Percentiles rank a stretch among this genome's conserved stretches.
These are phyloP conservation scores for Pollenia amentaria DNA, from an alignment of 2,888 invertebrate species.

Conservation along the genomic window DNA sequence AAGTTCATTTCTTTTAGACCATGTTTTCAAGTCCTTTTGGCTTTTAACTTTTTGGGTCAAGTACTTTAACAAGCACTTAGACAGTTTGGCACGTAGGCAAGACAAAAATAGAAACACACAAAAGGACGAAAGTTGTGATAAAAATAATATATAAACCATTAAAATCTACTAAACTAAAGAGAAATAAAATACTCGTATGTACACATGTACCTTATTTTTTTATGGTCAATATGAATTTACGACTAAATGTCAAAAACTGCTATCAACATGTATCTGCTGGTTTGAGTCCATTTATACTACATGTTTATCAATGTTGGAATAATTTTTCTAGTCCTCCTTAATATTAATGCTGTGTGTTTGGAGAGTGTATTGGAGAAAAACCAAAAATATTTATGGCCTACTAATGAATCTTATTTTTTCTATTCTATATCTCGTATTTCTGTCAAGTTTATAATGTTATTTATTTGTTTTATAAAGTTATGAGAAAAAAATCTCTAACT, in stretches of 20 bases:
- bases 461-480: neutral
- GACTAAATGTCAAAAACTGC: slow-evolving; percentile 7
- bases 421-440: neutral
- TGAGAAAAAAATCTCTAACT: too few relatives aligned
- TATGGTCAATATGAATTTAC: slow-evolving; percentile 44
- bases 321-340: neutral
- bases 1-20: neutral
- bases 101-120: neutral
- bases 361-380: neutral
- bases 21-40: neutral
- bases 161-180: slow-evolving; percentile 15
- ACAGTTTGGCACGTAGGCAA: neutral
- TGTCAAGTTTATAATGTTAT: slow-evolving; percentile 26
- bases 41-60: slow-evolving; percentile 8
- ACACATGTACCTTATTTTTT: neutral
- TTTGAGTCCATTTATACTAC: slow-evolving; percentile 1
- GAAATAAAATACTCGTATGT: too few relatives aligned
- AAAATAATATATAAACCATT: slow-evolving; percentile 28
- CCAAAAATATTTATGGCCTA: slow-evolving; percentile 28
- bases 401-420: slow-evolving; percentile 14
- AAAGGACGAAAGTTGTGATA: slow-evolving; percentile 6
- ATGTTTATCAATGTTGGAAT: neutral
- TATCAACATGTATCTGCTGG: neutral
- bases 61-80: neutral
- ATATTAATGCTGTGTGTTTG: neutral